Conservation (phyloP, 2,113 vertebrate species). For the Takifugu flavidus region DNA sequence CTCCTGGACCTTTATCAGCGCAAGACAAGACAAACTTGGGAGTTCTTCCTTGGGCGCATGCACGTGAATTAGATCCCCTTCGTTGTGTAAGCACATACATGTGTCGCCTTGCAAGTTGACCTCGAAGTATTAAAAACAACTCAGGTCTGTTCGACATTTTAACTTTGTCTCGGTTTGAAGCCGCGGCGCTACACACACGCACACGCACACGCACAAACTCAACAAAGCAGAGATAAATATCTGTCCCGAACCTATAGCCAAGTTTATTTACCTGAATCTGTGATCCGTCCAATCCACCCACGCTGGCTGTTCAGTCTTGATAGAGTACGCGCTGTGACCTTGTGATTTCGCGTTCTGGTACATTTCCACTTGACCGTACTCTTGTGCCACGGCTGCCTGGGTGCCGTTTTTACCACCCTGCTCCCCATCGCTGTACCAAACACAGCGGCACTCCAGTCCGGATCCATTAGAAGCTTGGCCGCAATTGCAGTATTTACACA, state of each 20-base stretch:
- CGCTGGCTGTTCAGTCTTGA: slow-evolving; percentile 56
- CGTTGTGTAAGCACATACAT: background rate
- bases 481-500: slow-evolving; percentile 58
- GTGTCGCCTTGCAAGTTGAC: background rate
- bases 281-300: slow-evolving; percentile 58
- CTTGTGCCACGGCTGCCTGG: slow-evolving; percentile 31
- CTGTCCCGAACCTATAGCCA: background rate
- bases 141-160: too few species aligned
- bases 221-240: too few species aligned
- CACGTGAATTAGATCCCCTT: too few species aligned
- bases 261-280: slow-evolving; percentile 56
- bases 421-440: slow-evolving; percentile 38
- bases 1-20: slow-evolving; percentile 16
- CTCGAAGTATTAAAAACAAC: too few species aligned
- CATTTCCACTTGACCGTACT: slow-evolving; percentile 60
- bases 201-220: too few species aligned
- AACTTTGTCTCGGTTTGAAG: too few species aligned
- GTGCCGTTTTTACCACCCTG: slow-evolving; percentile 21
- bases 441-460: slow-evolving; percentile 46
- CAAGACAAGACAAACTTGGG: background rate
- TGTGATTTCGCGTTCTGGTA: slow-evolving; percentile 48
- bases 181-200: too few species aligned
- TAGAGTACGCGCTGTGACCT: slow-evolving; percentile 36
- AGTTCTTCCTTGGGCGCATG: too few species aligned
- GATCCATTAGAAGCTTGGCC: slow-evolving; percentile 25